These are phyloP conservation scores for Ennomos erosarius DNA, from an alignment of 2,888 invertebrate species.

Conservation along the genomic window DNA sequence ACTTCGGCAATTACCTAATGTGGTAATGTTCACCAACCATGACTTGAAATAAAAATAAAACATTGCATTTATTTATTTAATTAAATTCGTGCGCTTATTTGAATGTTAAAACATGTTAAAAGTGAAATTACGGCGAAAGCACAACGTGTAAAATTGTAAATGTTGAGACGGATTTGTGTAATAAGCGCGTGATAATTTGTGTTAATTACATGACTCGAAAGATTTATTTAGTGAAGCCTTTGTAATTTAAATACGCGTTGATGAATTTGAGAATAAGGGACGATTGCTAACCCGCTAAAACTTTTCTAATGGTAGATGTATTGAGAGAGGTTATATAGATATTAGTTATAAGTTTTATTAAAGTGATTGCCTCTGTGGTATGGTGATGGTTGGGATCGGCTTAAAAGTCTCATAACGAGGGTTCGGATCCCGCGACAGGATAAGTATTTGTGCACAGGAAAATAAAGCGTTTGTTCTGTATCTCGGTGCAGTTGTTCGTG, in stretches of 20 bases:
- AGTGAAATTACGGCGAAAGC: slow-evolving; percentile 59
- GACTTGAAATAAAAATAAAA: slow-evolving; percentile 44
- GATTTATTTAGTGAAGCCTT: slow-evolving; percentile 22
- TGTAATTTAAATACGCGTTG: slow-evolving; percentile 20
- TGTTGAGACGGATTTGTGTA: slow-evolving; percentile 21
- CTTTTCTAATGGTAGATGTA: not conserved
- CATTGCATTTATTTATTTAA: slow-evolving; percentile 40
- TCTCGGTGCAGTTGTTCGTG: no score
- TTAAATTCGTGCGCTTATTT: slow-evolving; percentile 40
- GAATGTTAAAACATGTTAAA: slow-evolving; percentile 42
- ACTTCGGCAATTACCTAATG: slow-evolving; percentile 54
- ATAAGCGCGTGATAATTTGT: slow-evolving; percentile 22
- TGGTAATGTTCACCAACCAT: slow-evolving; percentile 54
- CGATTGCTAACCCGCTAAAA: slow-evolving; percentile 11
- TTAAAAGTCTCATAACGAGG: no score
- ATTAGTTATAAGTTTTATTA: no score
- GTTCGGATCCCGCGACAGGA: no score
- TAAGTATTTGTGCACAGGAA: no score
- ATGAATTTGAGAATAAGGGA: slow-evolving; percentile 18
- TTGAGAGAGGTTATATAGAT: no score
- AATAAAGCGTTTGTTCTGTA: no score
- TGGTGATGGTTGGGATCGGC: no score
- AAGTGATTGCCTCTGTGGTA: no score
- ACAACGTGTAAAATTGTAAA: slow-evolving; percentile 37
- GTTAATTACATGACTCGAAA: slow-evolving; percentile 22